Evolutionary conservation across 2,113 vertebrate species (phyloP).

Genomic region (Apteryx owenii): DNA sequence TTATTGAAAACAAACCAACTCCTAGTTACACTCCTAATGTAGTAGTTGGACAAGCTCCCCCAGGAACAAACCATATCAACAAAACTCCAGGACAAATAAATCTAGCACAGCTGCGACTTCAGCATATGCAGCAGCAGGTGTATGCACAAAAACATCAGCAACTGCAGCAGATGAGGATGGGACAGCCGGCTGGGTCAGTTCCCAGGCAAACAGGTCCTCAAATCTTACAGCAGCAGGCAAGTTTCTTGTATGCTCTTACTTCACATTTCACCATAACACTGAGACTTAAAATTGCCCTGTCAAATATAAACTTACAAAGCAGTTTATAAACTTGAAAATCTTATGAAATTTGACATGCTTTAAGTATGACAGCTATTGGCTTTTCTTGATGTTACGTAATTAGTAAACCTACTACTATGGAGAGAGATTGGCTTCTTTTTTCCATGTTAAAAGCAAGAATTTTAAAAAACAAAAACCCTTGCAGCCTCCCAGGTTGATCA

Average conservation of each 20-base stretch:
- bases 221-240: constrained; percentile 92
- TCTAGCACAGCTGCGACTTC: constrained; percentile 93
- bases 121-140: constrained; percentile 96
- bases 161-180: constrained; percentile 92
- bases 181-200: constrained; percentile 88
- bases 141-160: constrained; percentile 93
- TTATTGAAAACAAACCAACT: constrained; percentile 92
- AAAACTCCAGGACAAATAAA: constrained; percentile 96
- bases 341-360: background rate
- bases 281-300: background rate
- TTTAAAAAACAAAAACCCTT: constrained; percentile 71
- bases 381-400: constrained; percentile 27
- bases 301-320: background rate
- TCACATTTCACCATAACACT: background rate
- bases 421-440: constrained; percentile 45
- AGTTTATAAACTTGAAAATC: background rate
- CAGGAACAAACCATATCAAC: constrained; percentile 85
- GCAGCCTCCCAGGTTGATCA: constrained; percentile 97
- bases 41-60: constrained; percentile 88
- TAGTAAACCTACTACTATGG: constrained; percentile 26
- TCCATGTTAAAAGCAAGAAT: constrained; percentile 10
- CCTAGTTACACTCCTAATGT: constrained; percentile 87
- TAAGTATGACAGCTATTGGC: constrained; percentile 17
- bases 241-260: background rate
- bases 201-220: constrained; percentile 85